Percentiles rank a stretch among this genome's conserved stretches.
Evolutionary conservation across 2,797 vertebrate genomes (phyloP).

Genomic region (Mormyrops attenuatus): DNA sequence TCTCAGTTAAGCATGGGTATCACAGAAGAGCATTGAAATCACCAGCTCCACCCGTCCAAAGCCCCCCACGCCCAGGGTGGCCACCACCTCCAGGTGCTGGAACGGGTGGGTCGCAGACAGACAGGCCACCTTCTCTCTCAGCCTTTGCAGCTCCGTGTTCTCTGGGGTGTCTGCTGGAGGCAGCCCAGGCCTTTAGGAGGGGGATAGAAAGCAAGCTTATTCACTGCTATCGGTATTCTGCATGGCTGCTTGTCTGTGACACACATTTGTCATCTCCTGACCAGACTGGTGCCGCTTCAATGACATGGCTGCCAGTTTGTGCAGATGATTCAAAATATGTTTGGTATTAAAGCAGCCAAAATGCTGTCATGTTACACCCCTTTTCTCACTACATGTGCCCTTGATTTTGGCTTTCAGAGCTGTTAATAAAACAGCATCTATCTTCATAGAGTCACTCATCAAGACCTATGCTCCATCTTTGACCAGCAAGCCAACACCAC

Average conservation of each 20-base stretch:
- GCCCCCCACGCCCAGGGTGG: constrained; percentile 68
- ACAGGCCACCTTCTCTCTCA: constrained; percentile 52
- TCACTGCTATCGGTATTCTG: background rate
- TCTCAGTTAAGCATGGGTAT: background rate
- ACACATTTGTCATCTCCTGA: background rate
- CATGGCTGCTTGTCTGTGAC: background rate
- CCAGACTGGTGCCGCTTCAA: background rate
- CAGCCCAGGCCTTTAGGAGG: constrained; percentile 47
- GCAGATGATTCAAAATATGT: background rate
- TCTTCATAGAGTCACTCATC: background rate
- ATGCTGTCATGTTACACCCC: background rate
- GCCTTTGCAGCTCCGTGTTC: constrained; percentile 48
- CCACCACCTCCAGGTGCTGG: constrained; percentile 56
- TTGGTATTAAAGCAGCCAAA: background rate
- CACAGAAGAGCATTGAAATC: constrained; percentile 23
- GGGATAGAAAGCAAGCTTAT: background rate
- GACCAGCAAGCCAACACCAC: background rate
- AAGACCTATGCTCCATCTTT: background rate
- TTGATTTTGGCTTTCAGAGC: background rate
- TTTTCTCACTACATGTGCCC: background rate
- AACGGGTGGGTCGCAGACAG: constrained; percentile 54
- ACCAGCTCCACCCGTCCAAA: constrained; percentile 74
- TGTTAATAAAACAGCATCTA: background rate
- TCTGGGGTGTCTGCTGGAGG: constrained; percentile 51
- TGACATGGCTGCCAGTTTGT: background rate